A percentile compares a stretch with the other conserved stretches of the same genome.
Conservation (phyloP, 2,888 invertebrate species). For the Phalangium opilio region DNA sequence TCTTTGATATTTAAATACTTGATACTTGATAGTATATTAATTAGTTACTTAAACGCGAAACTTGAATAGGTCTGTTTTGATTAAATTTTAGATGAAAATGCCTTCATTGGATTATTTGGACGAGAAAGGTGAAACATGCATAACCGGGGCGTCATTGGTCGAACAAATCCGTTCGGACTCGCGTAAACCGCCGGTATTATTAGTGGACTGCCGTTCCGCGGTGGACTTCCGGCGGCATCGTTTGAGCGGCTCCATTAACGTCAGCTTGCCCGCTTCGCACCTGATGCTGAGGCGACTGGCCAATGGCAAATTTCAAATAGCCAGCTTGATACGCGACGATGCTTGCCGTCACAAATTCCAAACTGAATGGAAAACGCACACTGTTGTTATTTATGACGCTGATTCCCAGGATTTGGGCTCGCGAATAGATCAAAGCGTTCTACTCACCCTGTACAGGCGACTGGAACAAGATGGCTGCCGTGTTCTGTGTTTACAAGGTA, state of each 20-base stretch:
- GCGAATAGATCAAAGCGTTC: constrained; percentile 24
- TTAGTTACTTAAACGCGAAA: too few relatives aligned
- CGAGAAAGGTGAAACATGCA: too few relatives aligned
- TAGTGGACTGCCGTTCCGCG: constrained; percentile 76
- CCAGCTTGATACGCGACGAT: constrained; percentile 71
- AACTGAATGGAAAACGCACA: constrained; percentile 42
- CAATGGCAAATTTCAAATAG: constrained; percentile 75
- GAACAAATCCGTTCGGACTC: constrained; percentile 4
- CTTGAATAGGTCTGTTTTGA: too few relatives aligned
- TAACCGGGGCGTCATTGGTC: background rate
- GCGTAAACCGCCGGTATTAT: constrained; percentile 33
- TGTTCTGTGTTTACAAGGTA: constrained; percentile 66
- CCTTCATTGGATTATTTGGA: too few relatives aligned
- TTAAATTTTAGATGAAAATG: too few relatives aligned
- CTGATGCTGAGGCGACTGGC: constrained; percentile 78
- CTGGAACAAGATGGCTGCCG: constrained; percentile 73
- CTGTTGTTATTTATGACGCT: constrained; percentile 30
- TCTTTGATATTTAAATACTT: too few relatives aligned
- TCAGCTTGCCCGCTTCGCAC: constrained; percentile 59
- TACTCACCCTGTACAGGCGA: constrained; percentile 56
- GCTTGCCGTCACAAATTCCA: constrained; percentile 51
- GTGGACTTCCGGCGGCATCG: constrained; percentile 70
- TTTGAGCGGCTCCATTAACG: constrained; percentile 74
- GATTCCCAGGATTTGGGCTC: constrained; percentile 19
- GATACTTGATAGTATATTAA: too few relatives aligned